These are phyloP conservation scores for Gadopsis marmoratus DNA, from an alignment of 2,797 vertebrate genomes.

Conservation along the genomic window DNA sequence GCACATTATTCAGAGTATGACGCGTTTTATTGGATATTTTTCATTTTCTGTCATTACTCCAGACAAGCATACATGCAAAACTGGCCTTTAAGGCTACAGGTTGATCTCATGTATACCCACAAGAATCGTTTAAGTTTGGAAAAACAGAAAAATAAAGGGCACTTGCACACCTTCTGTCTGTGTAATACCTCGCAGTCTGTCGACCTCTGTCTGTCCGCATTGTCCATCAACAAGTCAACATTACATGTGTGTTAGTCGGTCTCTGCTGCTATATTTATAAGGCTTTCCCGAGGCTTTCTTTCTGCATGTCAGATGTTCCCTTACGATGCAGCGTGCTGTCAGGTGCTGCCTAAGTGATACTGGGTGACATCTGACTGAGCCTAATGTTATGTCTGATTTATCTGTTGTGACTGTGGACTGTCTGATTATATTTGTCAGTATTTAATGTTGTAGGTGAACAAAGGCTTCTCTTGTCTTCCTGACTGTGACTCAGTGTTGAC, in stretches of 20 bases:
- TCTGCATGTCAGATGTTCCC: conserved; percentile 44
- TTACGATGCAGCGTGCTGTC: conserved; percentile 41
- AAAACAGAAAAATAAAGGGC: conserved; percentile 1
- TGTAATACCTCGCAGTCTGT: conserved; percentile 30
- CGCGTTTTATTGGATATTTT: background rate
- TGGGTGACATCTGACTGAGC: conserved; percentile 61
- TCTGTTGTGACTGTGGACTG: conserved; percentile 71
- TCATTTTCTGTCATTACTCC: background rate
- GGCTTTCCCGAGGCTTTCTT: conserved; percentile 58
- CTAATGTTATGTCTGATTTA: conserved; percentile 49
- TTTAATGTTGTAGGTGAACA: conserved; percentile 68
- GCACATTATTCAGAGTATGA: too few relatives aligned
- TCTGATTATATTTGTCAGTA: conserved; percentile 76
- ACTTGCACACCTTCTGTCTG: conserved; percentile 5
- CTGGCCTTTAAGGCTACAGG: background rate
- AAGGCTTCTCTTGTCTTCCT: conserved; percentile 42
- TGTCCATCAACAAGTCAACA: conserved; percentile 58
- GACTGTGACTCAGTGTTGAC: conserved; percentile 59
- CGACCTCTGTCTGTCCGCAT: conserved; percentile 32
- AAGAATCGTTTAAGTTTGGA: background rate
- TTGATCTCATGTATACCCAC: background rate
- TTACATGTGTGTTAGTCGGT: conserved; percentile 39
- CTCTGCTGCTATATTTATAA: conserved; percentile 59
- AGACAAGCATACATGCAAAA: conserved; percentile 1
- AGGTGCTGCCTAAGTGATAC: conserved; percentile 59